Evolutionary conservation across 2,888 invertebrate genomes (phyloP).

Genomic region (Rhorus exstirpatorius): DNA sequence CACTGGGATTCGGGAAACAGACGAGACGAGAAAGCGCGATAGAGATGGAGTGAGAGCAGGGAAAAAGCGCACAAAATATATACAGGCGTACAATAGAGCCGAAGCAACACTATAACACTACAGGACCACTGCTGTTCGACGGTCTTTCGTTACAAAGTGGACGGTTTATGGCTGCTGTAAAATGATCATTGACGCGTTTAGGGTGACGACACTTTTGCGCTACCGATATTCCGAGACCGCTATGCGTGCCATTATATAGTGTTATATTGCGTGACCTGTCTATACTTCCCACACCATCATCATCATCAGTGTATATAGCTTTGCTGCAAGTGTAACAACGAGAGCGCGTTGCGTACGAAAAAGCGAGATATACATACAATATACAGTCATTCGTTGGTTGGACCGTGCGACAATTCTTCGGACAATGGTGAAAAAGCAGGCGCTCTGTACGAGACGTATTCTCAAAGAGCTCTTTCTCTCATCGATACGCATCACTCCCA

Average conservation of each 20-base stretch:
- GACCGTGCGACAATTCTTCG: conserved; percentile 65
- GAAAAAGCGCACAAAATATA: conserved; percentile 31
- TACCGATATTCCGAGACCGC: conserved; percentile 75
- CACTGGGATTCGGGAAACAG: conserved; percentile 46
- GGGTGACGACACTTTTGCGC: conserved; percentile 83
- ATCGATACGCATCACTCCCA: conserved; percentile 68
- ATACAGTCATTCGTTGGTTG: background rate
- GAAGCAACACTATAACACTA: conserved; percentile 40
- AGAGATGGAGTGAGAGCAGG: conserved; percentile 23
- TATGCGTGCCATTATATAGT: conserved; percentile 63
- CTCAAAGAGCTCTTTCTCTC: conserved; percentile 56
- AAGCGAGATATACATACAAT: conserved; percentile 21
- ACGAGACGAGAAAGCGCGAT: background rate
- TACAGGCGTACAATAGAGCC: conserved; percentile 43
- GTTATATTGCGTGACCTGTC: conserved; percentile 59
- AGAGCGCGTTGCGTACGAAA: conserved; percentile 19
- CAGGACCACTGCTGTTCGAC: conserved; percentile 67
- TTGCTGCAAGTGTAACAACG: conserved; percentile 65
- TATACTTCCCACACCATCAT: conserved; percentile 37
- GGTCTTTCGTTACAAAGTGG: conserved; percentile 74
- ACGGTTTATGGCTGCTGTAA: conserved; percentile 81
- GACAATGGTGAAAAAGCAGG: conserved; percentile 49
- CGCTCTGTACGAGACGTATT: conserved; percentile 14
- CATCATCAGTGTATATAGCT: conserved; percentile 33
- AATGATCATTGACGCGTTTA: conserved; percentile 81